phyloP scores from a whole-genome alignment of 2,888 invertebrate genomes.

The Eutolmus rufibarbis region DNA sequence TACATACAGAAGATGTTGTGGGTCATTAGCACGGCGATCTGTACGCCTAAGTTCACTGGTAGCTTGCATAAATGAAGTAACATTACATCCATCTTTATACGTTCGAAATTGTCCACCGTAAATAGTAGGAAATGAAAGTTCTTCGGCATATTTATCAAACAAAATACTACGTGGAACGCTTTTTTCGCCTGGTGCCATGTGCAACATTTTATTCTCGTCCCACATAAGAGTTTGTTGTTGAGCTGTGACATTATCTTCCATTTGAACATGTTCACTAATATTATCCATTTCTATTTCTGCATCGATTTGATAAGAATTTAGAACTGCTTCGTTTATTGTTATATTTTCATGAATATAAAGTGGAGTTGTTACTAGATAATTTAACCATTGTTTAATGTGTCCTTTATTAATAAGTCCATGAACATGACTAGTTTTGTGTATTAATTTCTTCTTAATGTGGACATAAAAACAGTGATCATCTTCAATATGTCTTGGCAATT shows the following conservation, averaged over 20 bases:
- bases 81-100: conserved; percentile 50
- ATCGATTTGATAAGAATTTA: too few relatives aligned
- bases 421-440: too few relatives aligned
- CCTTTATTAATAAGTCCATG: too few relatives aligned
- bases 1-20: conserved; percentile 56
- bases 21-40: conserved; percentile 54
- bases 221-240: neutral
- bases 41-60: conserved; percentile 50
- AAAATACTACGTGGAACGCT: conserved; percentile 49
- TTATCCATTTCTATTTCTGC: neutral
- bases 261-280: neutral
- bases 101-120: conserved; percentile 40
- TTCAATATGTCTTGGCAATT: too few relatives aligned
- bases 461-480: too few relatives aligned
- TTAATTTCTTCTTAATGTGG: too few relatives aligned
- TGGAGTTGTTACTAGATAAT: too few relatives aligned
- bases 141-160: conserved; percentile 56
- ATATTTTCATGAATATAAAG: neutral
- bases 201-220: neutral
- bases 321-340: too few relatives aligned
- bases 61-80: conserved; percentile 49
- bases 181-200: neutral
- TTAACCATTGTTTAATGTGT: too few relatives aligned
- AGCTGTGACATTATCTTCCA: neutral
- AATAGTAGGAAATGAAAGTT: conserved; percentile 51